Percentiles rank a stretch among this genome's conserved stretches.
These are phyloP conservation scores for Lasioglossum pauxillum DNA, from an alignment of 2,888 invertebrate genomes.

Conservation along the genomic window DNA sequence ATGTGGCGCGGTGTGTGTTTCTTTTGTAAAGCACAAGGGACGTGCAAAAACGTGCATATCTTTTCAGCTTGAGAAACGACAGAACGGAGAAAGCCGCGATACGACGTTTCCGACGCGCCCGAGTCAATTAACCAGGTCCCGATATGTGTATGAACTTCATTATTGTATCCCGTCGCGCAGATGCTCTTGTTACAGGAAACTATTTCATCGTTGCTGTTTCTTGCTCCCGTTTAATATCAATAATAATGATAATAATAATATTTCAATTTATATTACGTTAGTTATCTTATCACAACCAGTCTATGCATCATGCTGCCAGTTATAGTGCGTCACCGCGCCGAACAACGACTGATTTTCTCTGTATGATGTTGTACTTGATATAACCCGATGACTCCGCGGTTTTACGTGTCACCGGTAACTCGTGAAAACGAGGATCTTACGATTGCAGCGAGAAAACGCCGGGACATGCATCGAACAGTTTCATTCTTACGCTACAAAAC, in stretches of 20 bases:
- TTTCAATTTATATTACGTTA: neutral
- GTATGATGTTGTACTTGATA: conserved; percentile 12
- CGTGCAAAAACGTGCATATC: neutral
- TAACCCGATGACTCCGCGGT: conserved; percentile 6
- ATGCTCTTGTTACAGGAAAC: neutral
- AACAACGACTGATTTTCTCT: conserved; percentile 10
- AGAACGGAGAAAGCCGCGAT: conserved; percentile 29
- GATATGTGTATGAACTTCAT: conserved; percentile 18
- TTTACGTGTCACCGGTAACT: neutral
- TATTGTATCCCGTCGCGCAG: neutral
- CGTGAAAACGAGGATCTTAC: conserved; percentile 1
- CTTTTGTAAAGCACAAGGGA: neutral
- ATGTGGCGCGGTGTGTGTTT: neutral
- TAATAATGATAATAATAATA: neutral
- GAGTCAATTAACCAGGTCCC: conserved; percentile 14
- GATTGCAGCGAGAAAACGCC: neutral
- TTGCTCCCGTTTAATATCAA: neutral
- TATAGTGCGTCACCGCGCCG: conserved; percentile 7
- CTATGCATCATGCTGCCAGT: conserved; percentile 13
- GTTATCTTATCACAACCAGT: neutral
- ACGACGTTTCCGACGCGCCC: neutral
- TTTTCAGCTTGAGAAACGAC: neutral
- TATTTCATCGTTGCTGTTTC: neutral
- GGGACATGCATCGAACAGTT: neutral
- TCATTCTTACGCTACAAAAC: neutral